Base-by-base conservation (phyloP, 2,888 invertebrate species). In the Tortricodes alternella region DNA sequence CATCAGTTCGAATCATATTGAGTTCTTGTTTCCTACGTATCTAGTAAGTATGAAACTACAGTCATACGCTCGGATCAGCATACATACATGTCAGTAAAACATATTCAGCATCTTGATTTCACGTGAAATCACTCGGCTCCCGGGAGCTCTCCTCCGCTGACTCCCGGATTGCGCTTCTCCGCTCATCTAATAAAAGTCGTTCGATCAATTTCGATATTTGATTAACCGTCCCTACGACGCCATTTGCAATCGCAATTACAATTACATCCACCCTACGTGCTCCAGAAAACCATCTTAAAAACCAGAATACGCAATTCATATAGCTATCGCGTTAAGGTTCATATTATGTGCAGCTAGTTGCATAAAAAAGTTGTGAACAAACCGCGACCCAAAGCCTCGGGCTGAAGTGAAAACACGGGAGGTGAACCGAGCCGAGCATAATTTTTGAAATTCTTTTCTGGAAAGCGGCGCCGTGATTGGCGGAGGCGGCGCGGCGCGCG, bases 171-270 rank as follows among this genome's bases (percentile, higher is more conserved):
- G 32, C 53, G 50, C 34, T 37, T 39, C 43, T n/a, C n/a, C n/a
- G n/a, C n/a, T 39, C 57, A 60, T 61, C 64, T 48, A 62, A 69
- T 70, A 71, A 75, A 68, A 66, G 60, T 65, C 60, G 68, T 69
- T 63, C 64, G 53, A 68, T 66, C 71, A 74, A 77, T 77, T 76
- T 73, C 65, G 50, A 68, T 70, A 83, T 83, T 81, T 73, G 82
- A 85, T 85, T 84, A 85, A 66, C 83, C 46, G 41, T 19, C 53
- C 44, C 49, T 41, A 27, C 48, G 58, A 59, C 85, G 87, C 88
- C 88, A 88, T 87, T 88, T 88, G 88, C 84, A 88, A 89, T 85
- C 75, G 79, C 75, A 80, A 80, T 85, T 76, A 80, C 77, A 76
- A 79, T 82, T 72, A 78, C 71, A 62, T 64, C 71, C 77, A 74